Percentiles rank a stretch among this genome's conserved stretches.
These are phyloP conservation scores for Drosophila ercepeae DNA, from an alignment of 1,140 invertebrate genomes.

Conservation along the genomic window DNA sequence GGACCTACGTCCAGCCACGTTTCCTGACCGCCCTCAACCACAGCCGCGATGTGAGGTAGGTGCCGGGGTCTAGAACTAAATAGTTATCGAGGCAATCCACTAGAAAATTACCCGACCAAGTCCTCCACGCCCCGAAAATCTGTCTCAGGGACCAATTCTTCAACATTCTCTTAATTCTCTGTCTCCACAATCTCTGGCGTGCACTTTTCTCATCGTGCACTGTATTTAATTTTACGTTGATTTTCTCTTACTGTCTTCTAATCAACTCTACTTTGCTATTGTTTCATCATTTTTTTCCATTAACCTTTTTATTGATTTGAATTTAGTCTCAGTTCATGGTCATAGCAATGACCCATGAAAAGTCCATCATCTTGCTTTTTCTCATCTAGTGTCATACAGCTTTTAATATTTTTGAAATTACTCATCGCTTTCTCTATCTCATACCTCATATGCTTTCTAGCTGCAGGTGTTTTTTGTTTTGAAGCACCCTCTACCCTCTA, in stretches of 20 bases:
- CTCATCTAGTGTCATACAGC: constrained; percentile 7
- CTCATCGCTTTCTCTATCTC: constrained; percentile 13
- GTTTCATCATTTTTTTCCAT: constrained; percentile 43
- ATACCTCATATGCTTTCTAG: constrained; percentile 33
- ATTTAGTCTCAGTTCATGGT: constrained; percentile 9
- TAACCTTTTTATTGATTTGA: constrained; percentile 56
- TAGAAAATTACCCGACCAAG: neutral
- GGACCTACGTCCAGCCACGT: constrained; percentile 97
- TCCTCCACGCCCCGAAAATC: neutral
- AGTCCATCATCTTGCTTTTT: too few relatives aligned
- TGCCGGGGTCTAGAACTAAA: constrained; percentile 46
- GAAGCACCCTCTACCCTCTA: constrained; percentile 6
- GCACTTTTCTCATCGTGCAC: constrained; percentile 38
- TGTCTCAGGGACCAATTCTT: constrained; percentile 10
- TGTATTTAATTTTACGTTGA: constrained; percentile 27
- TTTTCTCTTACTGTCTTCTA: constrained; percentile 20
- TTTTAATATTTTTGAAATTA: neutral
- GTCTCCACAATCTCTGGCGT: constrained; percentile 7
- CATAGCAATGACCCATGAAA: constrained; percentile 26
- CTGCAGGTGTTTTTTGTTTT: constrained; percentile 11
- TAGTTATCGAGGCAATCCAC: neutral
- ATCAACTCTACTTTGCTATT: constrained; percentile 42
- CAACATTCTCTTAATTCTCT: constrained; percentile 30
- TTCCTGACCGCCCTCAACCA: constrained; percentile 90
- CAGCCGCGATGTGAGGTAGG: constrained; percentile 87